Evolutionary conservation across 2,797 vertebrate genomes (phyloP), one percentile per base, ranked within the genome.

Genomic region (Aphelocoma californica): DNA sequence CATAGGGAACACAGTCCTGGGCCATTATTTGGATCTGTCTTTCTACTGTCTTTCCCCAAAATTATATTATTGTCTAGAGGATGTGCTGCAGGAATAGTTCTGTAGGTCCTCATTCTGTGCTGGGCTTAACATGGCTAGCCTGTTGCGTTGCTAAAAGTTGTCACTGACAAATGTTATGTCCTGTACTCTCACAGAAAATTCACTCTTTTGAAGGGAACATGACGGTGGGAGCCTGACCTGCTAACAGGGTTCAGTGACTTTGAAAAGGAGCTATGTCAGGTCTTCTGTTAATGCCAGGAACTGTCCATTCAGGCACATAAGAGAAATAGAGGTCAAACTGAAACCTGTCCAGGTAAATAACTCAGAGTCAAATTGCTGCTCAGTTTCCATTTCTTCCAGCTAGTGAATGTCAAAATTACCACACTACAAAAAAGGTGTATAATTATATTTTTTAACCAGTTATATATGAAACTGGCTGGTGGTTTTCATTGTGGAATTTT

Each of bases 331-430:
- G 48, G 51, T 88, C 70, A 86, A 56, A 38, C 28, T 61, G 47
- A 93, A 95, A 86, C 51, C 28, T 90, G 40, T 44, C 50, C 51
- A 62, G 81, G 70, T 88, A 72, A 81, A 62, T 75, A 82, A 91
- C 80, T 94, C 75, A 51, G 36, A 93, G 62, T 74, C 71, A 75
- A 86, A 91, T 72, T 92, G 92, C 93, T 96, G 92, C 92, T 95
- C 45, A 26, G 3, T 84, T 92, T 73, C 72, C 38, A 36, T 81
- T 92, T 88, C 62, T 79, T 91, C 85, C 66, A 92, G 70, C 73
- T 84, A 53, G 47, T 73, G 95, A 96, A 92, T 96, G 85, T 93
- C 62, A 79, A 92, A 88, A 62, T 53, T 34, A 88, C 40, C 51
- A 90, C 94, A 95, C 91, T 95, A 95, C 85, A 84, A 78, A 86